Percentiles rank a stretch among this genome's conserved stretches.
Conservation (phyloP, 1,140 invertebrate genomes). For the Helicorthomorpha holstii region DNA sequence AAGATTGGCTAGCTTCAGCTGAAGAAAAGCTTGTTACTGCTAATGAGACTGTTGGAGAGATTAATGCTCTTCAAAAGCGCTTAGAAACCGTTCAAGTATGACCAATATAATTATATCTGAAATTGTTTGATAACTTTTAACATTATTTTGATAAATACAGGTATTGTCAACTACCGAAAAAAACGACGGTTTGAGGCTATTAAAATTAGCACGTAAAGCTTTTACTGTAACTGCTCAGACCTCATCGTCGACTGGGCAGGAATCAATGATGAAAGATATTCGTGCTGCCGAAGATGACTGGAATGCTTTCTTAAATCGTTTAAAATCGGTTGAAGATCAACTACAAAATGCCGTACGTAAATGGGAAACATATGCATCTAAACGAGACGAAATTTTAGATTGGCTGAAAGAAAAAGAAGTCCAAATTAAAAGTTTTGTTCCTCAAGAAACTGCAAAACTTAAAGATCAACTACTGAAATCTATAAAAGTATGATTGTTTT, state of each 20-base stretch:
- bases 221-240: slow-evolving; percentile 65
- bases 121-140: neutral
- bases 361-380: neutral
- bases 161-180: neutral
- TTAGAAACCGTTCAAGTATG: neutral
- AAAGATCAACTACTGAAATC: neutral
- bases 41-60: neutral
- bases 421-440: neutral
- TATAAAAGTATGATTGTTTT: neutral
- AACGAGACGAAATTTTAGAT: neutral
- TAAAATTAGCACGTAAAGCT: slow-evolving; percentile 31
- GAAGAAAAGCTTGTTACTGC: slow-evolving; percentile 48
- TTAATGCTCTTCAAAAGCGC: neutral
- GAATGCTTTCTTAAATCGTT: neutral
- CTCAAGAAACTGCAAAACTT: neutral
- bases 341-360: neutral
- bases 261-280: slow-evolving; percentile 49
- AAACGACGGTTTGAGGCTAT: neutral
- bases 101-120: neutral
- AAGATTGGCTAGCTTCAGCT: slow-evolving; percentile 59
- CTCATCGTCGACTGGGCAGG: slow-evolving; percentile 61
- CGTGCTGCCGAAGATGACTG: slow-evolving; percentile 32
- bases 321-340: neutral
- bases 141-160: neutral
- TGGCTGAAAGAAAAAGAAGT: neutral